Conservation (phyloP, 2,888 invertebrate species). For the Melikaiella ostensackeni region DNA sequence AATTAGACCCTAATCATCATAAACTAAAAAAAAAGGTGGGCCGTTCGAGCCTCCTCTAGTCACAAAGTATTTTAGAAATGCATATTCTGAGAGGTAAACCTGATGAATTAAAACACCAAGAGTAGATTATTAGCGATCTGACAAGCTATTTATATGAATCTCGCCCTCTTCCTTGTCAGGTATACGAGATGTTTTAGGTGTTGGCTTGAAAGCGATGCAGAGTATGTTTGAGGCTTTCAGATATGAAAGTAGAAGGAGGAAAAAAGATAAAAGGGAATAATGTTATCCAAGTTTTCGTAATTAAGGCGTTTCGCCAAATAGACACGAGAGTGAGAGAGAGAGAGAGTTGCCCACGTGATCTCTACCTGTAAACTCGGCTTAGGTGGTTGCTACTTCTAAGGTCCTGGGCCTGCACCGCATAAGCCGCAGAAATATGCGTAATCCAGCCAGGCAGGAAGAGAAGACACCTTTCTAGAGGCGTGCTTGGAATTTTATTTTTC, state of each 20-base stretch:
- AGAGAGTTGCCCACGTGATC: not conserved
- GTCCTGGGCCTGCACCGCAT: conserved; percentile 35
- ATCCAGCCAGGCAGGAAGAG: conserved; percentile 32
- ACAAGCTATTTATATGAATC: conserved; percentile 38
- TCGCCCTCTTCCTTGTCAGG: conserved; percentile 31
- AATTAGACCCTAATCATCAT: not conserved
- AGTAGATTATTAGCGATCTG: conserved; percentile 34
- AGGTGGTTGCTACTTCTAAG: conserved; percentile 31
- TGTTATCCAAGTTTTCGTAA: conserved; percentile 31
- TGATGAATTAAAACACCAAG: conserved; percentile 24
- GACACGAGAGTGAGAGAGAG: conserved; percentile 3
- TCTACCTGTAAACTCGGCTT: conserved; percentile 31
- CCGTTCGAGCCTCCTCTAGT: not conserved
- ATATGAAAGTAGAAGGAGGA: conserved; percentile 22
- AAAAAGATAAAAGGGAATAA: conserved; percentile 16
- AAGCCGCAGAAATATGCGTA: conserved; percentile 39
- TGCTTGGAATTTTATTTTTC: conserved; percentile 38
- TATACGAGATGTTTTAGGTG: conserved; percentile 39
- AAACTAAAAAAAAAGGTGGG: not conserved
- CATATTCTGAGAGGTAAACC: conserved; percentile 2
- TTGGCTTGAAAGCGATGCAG: conserved; percentile 27
- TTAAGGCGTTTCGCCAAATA: conserved; percentile 39
- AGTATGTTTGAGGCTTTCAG: conserved; percentile 11
- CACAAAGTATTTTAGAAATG: conserved; percentile 1
- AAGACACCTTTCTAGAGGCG: conserved; percentile 39